Evolutionary conservation across 2,888 invertebrate genomes (phyloP), one percentile per base, ranked within the genome.

Genomic region (Poecilus cupreus): DNA sequence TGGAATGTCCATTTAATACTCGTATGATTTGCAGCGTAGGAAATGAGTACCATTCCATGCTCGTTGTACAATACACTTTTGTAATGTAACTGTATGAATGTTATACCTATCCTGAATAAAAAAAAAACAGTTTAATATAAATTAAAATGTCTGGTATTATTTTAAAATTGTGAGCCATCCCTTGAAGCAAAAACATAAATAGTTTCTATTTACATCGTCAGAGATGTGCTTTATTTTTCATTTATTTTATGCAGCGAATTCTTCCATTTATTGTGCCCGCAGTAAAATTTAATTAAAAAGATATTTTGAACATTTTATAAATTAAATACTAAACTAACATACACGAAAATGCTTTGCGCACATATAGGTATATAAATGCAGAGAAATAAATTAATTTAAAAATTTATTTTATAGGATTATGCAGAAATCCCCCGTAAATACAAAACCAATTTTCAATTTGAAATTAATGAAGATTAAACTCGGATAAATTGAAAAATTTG

Each of bases 361-460:
- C 3, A 22, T 13, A n/a, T 43, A 43, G 18, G 13, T 3, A 22
- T 13, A n/a, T 43, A 43, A 18, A 54, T 54, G 54, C 11, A 11
- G 10, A 37, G 10, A 39, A 68, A 39, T 68, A 68, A 68, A 68
- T 20, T 68, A 54, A 16, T 13, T 20, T 13, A 39, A 18, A 68
- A 39, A 39, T 20, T 37, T 68, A 68, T 39, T 37, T 68, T 39
- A 68, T 39, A 20, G 39, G 68, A 68, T 68, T 68, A 68, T 68
- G 60, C 24, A 60, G 60, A 60, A 54, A 60, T 11, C 10, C 11
- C 26, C 60, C 10, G 39, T 32, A 68, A 68, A 68, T 68, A 68
- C 68, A 43, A 68, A 68, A 68, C 39, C 68, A 68, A 68, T 68
- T 68, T 68, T 32, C 37, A 39, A 68, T 68, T 68, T 60, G 11